Conservation (phyloP, 2,888 invertebrate genomes). For the Leptopilina syphax region DNA sequence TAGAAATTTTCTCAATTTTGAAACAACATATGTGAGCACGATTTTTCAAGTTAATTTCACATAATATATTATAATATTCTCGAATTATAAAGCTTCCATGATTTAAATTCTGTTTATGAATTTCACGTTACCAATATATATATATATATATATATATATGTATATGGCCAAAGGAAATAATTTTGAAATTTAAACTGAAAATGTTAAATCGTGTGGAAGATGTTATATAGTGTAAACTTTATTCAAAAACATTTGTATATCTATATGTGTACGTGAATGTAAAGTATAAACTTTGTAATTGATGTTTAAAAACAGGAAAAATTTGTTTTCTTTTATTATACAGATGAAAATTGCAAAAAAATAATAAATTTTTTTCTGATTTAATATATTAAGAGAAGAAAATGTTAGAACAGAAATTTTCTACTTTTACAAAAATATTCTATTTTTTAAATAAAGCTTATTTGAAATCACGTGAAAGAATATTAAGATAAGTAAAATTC, state of each 20-base stretch:
- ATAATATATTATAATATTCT: neutral
- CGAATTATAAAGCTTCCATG: neutral
- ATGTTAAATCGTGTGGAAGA: neutral
- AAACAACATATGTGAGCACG: neutral
- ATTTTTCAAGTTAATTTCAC: neutral
- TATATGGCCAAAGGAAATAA: neutral
- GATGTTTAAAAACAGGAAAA: no score
- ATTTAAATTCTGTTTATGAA: constrained; percentile 7
- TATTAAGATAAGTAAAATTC: no score
- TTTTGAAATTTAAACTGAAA: constrained; percentile 6
- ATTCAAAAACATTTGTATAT: neutral
- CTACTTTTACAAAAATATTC: no score
- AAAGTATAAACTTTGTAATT: no score
- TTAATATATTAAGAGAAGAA: no score
- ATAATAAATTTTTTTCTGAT: no score
- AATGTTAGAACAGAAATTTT: no score
- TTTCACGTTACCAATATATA: neutral
- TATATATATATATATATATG: neutral
- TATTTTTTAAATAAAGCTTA: no score
- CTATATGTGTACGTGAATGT: no score
- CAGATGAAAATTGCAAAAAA: no score
- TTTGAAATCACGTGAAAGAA: no score
- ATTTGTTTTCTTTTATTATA: no score
- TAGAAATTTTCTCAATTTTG: neutral
- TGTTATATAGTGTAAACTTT: neutral